Evolutionary conservation across 2,888 invertebrate species (phyloP).

Genomic region (Aspidapion aeneum): DNA sequence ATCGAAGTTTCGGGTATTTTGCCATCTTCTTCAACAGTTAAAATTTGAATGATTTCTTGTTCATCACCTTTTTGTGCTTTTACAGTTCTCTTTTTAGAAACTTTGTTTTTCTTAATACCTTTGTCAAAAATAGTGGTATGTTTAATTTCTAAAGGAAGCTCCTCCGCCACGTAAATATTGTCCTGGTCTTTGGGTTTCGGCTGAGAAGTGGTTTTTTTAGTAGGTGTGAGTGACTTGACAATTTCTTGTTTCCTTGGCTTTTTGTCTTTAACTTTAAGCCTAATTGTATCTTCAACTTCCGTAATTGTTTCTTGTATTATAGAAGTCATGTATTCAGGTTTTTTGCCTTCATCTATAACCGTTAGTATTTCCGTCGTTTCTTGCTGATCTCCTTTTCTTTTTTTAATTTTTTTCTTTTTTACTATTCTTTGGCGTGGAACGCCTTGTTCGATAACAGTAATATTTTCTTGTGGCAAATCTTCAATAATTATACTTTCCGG

Average conservation of each 20-base stretch:
- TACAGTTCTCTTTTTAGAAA: constrained; percentile 48
- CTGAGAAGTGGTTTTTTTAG: too few relatives aligned
- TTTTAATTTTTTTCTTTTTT: constrained; percentile 43
- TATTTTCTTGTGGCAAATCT: constrained; percentile 32
- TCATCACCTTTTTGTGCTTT: constrained; percentile 43
- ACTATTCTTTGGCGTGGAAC: constrained; percentile 34
- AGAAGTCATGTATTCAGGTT: constrained; percentile 38
- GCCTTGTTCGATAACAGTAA: constrained; percentile 30
- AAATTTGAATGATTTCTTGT: constrained; percentile 40
- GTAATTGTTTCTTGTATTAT: constrained; percentile 55
- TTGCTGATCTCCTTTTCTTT: constrained; percentile 38
- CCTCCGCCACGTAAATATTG: constrained; percentile 24
- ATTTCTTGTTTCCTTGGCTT: constrained; percentile 37
- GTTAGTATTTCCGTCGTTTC: constrained; percentile 49
- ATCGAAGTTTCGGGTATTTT: constrained; percentile 47
- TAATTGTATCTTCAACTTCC: constrained; percentile 56
- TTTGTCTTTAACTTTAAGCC: constrained; percentile 50
- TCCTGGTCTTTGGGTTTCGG: too few relatives aligned
- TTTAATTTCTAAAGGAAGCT: constrained; percentile 30
- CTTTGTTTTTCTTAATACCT: constrained; percentile 36
- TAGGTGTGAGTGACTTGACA: too few relatives aligned
- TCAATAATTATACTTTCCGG: constrained; percentile 24
- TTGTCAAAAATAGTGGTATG: constrained; percentile 29
- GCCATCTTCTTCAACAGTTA: constrained; percentile 38
- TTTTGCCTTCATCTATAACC: constrained; percentile 49